Conservation (phyloP, 2,888 invertebrate genomes). For the Steinernema carpocapsae region DNA sequence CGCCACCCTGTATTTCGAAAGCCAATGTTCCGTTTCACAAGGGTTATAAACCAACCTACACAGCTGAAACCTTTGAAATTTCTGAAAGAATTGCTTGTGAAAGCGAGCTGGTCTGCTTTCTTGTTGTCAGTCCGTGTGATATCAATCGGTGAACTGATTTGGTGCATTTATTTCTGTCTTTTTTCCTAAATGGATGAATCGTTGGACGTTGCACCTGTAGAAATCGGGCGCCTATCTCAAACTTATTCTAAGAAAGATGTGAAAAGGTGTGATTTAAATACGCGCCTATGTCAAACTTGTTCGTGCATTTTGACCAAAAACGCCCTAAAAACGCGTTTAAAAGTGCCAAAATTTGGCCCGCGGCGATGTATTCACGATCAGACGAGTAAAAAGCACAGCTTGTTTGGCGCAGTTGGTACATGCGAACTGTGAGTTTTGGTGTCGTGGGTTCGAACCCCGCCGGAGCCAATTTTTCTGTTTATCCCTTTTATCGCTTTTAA, state of each 20-base stretch:
- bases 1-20: not conserved
- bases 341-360: not conserved
- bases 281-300: not conserved
- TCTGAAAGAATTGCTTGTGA: not conserved
- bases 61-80: constrained; percentile 6
- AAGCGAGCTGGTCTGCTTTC: not conserved
- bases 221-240: not conserved
- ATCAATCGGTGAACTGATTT: not conserved
- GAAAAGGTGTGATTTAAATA: not conserved
- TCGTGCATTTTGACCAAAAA: not conserved
- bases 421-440: no score
- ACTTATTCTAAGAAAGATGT: not conserved
- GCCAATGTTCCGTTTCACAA: not conserved
- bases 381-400: no score
- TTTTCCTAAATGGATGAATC: no score
- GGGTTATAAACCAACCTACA: not conserved
- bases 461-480: no score
- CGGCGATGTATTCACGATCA: not conserved
- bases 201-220: not conserved
- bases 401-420: no score
- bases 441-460: no score
- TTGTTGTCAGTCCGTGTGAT: not conserved
- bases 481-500: no score
- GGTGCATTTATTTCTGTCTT: no score
- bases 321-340: not conserved